These are phyloP conservation scores for Chaenocephalus aceratus DNA, from an alignment of 2,113 vertebrate genomes.

Conservation along the genomic window DNA sequence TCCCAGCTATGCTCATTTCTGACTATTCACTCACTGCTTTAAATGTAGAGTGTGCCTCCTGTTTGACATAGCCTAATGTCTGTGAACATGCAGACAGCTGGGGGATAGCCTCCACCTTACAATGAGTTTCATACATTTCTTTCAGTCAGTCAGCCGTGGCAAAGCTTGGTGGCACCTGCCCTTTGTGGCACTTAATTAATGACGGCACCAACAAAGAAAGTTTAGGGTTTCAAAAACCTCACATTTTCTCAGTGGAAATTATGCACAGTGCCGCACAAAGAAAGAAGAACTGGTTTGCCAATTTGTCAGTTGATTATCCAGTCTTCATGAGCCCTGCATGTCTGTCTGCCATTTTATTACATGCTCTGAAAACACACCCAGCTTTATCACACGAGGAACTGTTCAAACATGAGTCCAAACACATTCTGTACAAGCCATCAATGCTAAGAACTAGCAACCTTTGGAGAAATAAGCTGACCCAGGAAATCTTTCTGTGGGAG, in stretches of 20 bases:
- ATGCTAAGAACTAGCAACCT: slow-evolving; percentile 11
- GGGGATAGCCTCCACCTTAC: slow-evolving; percentile 53
- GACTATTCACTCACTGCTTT: slow-evolving; percentile 74
- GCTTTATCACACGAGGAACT: slow-evolving; percentile 29
- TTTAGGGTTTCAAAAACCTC: slow-evolving; percentile 28
- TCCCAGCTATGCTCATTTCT: slow-evolving; percentile 73
- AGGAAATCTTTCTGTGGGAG: slow-evolving; percentile 5
- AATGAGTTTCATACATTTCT: slow-evolving; percentile 69
- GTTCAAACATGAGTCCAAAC: slow-evolving; percentile 38
- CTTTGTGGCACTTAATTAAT: slow-evolving; percentile 59
- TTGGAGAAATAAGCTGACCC: slow-evolving; percentile 35
- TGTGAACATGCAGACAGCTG: slow-evolving; percentile 74
- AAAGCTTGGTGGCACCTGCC: slow-evolving; percentile 65
- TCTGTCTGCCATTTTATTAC: slow-evolving; percentile 34
- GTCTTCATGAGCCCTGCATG: background rate
- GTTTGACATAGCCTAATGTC: slow-evolving; percentile 74
- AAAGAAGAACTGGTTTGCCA: slow-evolving; percentile 32
- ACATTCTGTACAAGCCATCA: slow-evolving; percentile 29
- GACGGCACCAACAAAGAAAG: slow-evolving; percentile 34
- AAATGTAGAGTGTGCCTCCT: slow-evolving; percentile 69
- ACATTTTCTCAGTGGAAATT: slow-evolving; percentile 23
- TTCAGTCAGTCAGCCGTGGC: slow-evolving; percentile 48
- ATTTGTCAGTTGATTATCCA: slow-evolving; percentile 25
- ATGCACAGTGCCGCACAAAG: background rate
- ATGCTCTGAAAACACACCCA: slow-evolving; percentile 43